Evolutionary conservation across 2,113 vertebrate species (phyloP), one percentile per base, ranked within the genome.

Genomic region (Daphoenositta chrysoptera): DNA sequence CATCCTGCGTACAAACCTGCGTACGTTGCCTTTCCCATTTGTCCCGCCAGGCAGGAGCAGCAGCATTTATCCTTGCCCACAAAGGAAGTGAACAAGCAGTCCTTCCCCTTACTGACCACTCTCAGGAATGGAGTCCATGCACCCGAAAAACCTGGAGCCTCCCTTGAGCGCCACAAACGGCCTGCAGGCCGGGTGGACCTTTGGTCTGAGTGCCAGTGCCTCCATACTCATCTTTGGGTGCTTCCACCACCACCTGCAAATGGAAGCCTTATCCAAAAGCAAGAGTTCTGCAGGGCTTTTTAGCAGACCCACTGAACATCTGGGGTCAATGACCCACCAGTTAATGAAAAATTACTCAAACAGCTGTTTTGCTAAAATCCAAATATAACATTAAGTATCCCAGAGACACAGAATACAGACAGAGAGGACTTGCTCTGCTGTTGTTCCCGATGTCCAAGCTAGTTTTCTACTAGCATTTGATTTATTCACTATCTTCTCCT

Each of bases 31-130:
- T 92, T 96, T 90, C 93, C 79, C 75, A 94, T 96, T 88, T 68
- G 91, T 76, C 94, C 91, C 3, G 57, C 96, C 93, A 76, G 94
- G 91, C 96, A 90, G 91, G 94, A 96, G 94, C 82, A 92, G 86
- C 93, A 96, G 57, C 94, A 96, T 96, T 94, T 93, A 78, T 90
- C 47, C 48, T 94, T 94, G 91, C 91, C 93, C 94, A 94, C 91
- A 96, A 82, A 90, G 93, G 96, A 94, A 92, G 82, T 54, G 82
- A 84, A 87, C 27, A 42, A 92, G 56, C 85, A 70, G 78, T 75
- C 94, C 90, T 93, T 84, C 78, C 85, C 78, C 73, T 56, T 70
- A 28, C 1, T 84, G 65, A 69, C 88, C 82, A 63, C 75, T 78
- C 56, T 90, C 53, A 88, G 91, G 96, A 93, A 94, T 92, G 94